These are phyloP conservation scores for Metallyticus violacea DNA, from an alignment of 2,888 invertebrate genomes.

Conservation along the genomic window DNA sequence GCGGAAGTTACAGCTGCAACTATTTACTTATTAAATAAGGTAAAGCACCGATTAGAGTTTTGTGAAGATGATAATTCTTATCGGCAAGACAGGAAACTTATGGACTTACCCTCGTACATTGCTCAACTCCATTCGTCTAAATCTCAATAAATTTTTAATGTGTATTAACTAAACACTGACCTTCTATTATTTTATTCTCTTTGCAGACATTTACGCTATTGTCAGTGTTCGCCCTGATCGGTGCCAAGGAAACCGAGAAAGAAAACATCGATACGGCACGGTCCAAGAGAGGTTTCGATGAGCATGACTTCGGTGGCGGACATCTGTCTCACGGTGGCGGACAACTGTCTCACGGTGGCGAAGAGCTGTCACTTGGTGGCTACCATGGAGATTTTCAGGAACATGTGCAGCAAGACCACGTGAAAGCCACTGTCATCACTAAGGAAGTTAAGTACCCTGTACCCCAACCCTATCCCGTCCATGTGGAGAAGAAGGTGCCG, in stretches of 20 bases:
- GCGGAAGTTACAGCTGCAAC: too few relatives aligned
- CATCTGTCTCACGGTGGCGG: background rate
- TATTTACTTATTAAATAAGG: too few relatives aligned
- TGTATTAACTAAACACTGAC: too few relatives aligned
- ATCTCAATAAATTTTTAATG: too few relatives aligned
- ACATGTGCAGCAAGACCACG: constrained; percentile 9
- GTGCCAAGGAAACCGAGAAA: background rate
- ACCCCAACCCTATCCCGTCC: constrained; percentile 46
- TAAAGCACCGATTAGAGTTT: too few relatives aligned
- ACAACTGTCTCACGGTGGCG: too few relatives aligned
- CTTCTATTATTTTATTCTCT: too few relatives aligned
- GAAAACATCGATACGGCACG: background rate
- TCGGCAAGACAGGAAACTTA: too few relatives aligned
- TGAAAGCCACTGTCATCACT: constrained; percentile 28
- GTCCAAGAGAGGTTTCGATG: background rate
- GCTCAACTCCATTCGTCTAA: too few relatives aligned
- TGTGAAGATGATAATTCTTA: too few relatives aligned
- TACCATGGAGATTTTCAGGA: background rate
- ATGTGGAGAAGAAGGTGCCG: constrained; percentile 41
- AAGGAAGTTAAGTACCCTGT: constrained; percentile 34
- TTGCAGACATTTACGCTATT: background rate
- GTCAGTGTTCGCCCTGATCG: background rate
- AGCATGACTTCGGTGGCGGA: background rate
- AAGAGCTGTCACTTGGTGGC: background rate
- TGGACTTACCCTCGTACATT: too few relatives aligned